These are phyloP conservation scores for Vanessa atalanta DNA, from an alignment of 1,140 invertebrate genomes.

Conservation along the genomic window DNA sequence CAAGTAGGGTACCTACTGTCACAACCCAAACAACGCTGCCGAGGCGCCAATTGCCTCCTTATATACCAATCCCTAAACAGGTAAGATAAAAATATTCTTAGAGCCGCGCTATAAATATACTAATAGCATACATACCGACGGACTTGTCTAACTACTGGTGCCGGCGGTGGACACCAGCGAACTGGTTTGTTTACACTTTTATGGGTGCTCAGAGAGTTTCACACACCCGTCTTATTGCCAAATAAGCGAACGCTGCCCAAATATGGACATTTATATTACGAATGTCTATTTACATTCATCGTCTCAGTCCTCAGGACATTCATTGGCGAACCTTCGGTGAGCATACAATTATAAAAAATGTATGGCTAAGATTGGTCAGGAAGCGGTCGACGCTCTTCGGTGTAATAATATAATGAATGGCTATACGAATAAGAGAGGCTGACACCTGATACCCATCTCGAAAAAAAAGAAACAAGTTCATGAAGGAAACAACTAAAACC, in stretches of 20 bases:
- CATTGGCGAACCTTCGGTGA: too few relatives aligned
- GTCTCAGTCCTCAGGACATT: too few relatives aligned
- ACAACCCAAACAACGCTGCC: not conserved
- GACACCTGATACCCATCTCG: not conserved
- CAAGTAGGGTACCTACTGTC: not conserved
- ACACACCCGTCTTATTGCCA: not conserved
- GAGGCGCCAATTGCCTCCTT: not conserved
- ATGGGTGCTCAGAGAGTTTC: not conserved
- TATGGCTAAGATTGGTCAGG: not conserved
- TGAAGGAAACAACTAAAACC: not conserved
- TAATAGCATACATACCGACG: not conserved
- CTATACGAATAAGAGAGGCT: not conserved
- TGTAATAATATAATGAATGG: not conserved
- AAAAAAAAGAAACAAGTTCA: not conserved
- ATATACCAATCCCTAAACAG: not conserved
- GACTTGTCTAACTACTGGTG: not conserved
- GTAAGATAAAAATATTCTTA: constrained; percentile 3
- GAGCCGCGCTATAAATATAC: constrained; percentile 6
- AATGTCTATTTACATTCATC: not conserved
- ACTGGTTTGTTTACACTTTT: constrained; percentile 4
- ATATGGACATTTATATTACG: not conserved
- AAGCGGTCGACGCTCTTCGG: not conserved
- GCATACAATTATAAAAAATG: not conserved
- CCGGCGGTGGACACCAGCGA: not conserved
- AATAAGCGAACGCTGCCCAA: not conserved